Evolutionary conservation across 2,888 invertebrate genomes (phyloP).

Genomic region (Eristalis intricaria): DNA sequence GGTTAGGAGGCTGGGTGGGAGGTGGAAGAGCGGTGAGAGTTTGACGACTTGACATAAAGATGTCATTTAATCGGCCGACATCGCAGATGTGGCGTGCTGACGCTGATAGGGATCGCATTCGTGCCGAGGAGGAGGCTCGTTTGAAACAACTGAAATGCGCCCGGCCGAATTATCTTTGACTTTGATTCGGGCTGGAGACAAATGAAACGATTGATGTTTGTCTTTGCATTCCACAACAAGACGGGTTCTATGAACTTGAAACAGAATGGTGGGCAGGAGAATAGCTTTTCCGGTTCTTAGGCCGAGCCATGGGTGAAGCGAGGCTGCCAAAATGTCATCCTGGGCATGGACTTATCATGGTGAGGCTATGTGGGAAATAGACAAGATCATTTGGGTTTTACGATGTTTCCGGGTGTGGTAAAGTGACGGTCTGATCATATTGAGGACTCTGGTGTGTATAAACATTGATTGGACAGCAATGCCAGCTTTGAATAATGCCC

Average conservation of each 20-base stretch:
- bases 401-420: too few species aligned
- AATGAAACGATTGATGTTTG: conserved; percentile 17
- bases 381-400: too few species aligned
- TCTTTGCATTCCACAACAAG: neutral
- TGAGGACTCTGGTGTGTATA: too few species aligned
- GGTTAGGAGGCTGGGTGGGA: conserved; percentile 67
- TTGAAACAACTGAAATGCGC: conserved; percentile 39
- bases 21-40: conserved; percentile 68
- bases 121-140: conserved; percentile 46
- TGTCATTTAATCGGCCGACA: conserved; percentile 69
- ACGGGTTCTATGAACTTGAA: conserved; percentile 38
- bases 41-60: conserved; percentile 72
- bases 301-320: too few species aligned
- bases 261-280: too few species aligned
- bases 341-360: too few species aligned
- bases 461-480: too few species aligned
- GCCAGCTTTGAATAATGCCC: too few species aligned
- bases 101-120: conserved; percentile 63
- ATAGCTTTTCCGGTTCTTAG: too few species aligned
- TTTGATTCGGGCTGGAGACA: conserved; percentile 19
- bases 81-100: conserved; percentile 66
- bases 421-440: too few species aligned
- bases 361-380: too few species aligned
- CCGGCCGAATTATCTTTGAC: conserved; percentile 37
- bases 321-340: too few species aligned